Evolutionary conservation across 2,113 vertebrate species (phyloP), one percentile per base, ranked within the genome.

Genomic region (Tiliqua scincoides): DNA sequence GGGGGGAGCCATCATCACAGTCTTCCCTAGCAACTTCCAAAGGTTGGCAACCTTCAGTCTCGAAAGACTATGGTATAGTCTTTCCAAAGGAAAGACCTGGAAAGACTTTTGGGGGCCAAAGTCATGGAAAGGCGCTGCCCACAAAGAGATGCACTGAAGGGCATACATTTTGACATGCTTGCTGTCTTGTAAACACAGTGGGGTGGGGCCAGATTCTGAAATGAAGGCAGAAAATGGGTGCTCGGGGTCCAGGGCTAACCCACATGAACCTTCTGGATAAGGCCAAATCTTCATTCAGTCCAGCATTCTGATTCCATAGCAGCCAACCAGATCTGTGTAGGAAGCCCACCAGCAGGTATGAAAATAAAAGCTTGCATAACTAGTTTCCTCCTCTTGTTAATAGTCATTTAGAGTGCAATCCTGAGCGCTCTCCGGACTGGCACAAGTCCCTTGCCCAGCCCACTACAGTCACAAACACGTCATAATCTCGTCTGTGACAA

Each of bases 91-190:
- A 8, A 48, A 48, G 43, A 8, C 43, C 59, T 37, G 35, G 82
- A 21, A 40, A 57, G 10, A 48, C 77, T 77, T 14, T 57, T 35
- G 8, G 10, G 48, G 10, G 0, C n/a, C 27, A 4, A 0, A n/a
- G 3, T 3, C n/a, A 4, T 5, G 0, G 3, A 0, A 35, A 2
- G 43, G 57, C 6, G 0, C 10, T 21, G 37, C 7, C 70, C 57
- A 17, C 23, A 9, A 12, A 11, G 63, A 1, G 67, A 25, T 27
- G n/a, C 15, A 0, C 0, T 1, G 18, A 1, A 21, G 40, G 0
- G 1, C 32, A 59, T 68, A 25, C 5, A 2, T 8, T 40, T 63
- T 10, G 1, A 1, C 0, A 20, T 4, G n/a, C 43, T 62, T 85
- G 8, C 59, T 73, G 32, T 18, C 71, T 14, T 68, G 72, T 68